Evolutionary conservation across 2,797 vertebrate genomes (phyloP).

Genomic region (Carduelis carduelis): DNA sequence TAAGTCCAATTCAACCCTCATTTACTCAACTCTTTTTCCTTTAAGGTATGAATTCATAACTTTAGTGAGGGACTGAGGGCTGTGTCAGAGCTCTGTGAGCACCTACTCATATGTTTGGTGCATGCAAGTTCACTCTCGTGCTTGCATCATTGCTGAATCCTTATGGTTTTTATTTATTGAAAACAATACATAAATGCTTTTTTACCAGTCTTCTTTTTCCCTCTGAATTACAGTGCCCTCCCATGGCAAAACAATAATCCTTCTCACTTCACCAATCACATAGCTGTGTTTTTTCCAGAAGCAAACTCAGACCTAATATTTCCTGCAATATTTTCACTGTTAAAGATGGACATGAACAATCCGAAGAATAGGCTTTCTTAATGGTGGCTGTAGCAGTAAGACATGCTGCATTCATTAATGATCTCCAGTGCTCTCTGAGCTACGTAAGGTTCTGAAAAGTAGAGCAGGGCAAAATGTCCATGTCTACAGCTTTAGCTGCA

Average conservation of each 20-base stretch:
- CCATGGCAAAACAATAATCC: neutral
- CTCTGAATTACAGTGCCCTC: neutral
- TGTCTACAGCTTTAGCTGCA: neutral
- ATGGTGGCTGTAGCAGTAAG: neutral
- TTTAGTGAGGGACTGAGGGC: neutral
- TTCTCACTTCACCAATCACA: neutral
- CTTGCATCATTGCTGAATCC: neutral
- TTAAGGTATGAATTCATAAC: neutral
- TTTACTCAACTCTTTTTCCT: neutral
- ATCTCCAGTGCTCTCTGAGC: neutral
- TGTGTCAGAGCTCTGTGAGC: neutral
- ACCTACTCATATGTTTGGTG: neutral
- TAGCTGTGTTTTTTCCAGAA: neutral
- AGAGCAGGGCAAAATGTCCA: neutral
- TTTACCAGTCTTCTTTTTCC: fast-evolving
- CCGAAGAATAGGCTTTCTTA: neutral
- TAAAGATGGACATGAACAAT: neutral
- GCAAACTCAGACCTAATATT: neutral
- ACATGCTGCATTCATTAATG: neutral
- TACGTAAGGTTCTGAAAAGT: neutral
- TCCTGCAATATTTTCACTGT: neutral
- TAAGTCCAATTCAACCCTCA: neutral
- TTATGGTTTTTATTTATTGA: neutral
- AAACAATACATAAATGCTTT: neutral
- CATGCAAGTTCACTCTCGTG: neutral